These are phyloP conservation scores for Tipula lateralis DNA, from an alignment of 2,888 invertebrate species.

Conservation along the genomic window DNA sequence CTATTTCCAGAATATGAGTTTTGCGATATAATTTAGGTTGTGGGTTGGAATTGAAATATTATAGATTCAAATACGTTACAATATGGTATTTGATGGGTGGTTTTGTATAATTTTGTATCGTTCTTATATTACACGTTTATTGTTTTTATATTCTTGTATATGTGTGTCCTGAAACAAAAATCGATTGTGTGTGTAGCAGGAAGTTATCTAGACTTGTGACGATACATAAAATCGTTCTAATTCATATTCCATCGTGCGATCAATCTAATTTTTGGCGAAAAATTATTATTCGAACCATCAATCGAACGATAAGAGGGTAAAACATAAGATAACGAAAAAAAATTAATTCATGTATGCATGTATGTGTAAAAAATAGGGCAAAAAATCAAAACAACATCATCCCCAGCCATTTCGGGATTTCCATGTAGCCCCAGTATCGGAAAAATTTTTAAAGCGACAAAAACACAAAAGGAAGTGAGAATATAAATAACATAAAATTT, in stretches of 20 bases:
- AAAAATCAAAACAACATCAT: not conserved
- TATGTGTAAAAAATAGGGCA: not conserved
- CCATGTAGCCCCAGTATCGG: not conserved
- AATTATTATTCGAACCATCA: not conserved
- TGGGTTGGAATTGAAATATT: not conserved
- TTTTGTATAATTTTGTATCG: not conserved
- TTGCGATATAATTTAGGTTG: not conserved
- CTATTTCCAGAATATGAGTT: not conserved
- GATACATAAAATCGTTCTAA: not conserved
- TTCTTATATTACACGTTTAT: not conserved
- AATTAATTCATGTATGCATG: not conserved
- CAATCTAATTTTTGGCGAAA: not conserved
- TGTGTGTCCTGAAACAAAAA: not conserved
- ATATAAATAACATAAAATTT: not conserved
- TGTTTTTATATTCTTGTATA: not conserved
- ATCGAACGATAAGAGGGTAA: not conserved
- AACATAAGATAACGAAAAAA: not conserved
- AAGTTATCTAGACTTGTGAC: not conserved
- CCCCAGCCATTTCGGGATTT: not conserved
- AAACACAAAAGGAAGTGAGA: not conserved
- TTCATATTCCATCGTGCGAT: not conserved
- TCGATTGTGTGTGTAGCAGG: not conserved
- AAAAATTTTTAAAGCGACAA: not conserved
- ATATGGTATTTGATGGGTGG: not conserved
- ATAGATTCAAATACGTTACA: slow-evolving; percentile 11